Conservation (phyloP, 2,113 vertebrate species). For the Todiramphus chloris region DNA sequence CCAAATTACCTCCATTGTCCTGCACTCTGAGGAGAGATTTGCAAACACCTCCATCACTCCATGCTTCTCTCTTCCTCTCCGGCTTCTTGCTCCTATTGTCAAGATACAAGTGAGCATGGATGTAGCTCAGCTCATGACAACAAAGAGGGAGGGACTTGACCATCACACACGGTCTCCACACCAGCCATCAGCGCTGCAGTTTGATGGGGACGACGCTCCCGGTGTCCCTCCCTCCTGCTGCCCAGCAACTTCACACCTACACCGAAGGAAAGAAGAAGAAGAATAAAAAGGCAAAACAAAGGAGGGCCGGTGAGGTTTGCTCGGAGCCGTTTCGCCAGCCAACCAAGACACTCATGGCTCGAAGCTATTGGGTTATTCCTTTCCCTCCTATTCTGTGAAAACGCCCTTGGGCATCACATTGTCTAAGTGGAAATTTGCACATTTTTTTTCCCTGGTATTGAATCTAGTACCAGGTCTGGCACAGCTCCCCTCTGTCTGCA, state of each 20-base stretch:
- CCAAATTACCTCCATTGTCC: neutral
- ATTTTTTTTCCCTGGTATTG: neutral
- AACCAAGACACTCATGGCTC: rapidly evolving
- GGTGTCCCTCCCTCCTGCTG: neutral
- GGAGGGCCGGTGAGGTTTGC: neutral
- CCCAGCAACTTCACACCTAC: neutral
- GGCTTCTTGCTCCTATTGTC: neutral
- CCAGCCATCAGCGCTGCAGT: neutral
- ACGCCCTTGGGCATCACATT: neutral
- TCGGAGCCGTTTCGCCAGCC: neutral
- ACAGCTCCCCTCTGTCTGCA: neutral
- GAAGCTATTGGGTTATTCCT: neutral
- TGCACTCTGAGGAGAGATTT: neutral
- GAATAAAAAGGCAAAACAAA: neutral
- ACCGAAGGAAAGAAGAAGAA: neutral
- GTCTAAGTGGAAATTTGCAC: neutral
- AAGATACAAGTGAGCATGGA: neutral
- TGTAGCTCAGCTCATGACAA: neutral
- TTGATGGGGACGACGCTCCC: neutral
- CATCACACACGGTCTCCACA: neutral
- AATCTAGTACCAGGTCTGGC: neutral
- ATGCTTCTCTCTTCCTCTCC: neutral
- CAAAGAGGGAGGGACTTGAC: neutral
- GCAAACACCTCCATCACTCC: neutral
- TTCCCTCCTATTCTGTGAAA: neutral